A percentile compares a stretch with the other conserved stretches of the same genome.
These are phyloP conservation scores for Chionis minor DNA, from an alignment of 2,113 vertebrate species.

Conservation along the genomic window DNA sequence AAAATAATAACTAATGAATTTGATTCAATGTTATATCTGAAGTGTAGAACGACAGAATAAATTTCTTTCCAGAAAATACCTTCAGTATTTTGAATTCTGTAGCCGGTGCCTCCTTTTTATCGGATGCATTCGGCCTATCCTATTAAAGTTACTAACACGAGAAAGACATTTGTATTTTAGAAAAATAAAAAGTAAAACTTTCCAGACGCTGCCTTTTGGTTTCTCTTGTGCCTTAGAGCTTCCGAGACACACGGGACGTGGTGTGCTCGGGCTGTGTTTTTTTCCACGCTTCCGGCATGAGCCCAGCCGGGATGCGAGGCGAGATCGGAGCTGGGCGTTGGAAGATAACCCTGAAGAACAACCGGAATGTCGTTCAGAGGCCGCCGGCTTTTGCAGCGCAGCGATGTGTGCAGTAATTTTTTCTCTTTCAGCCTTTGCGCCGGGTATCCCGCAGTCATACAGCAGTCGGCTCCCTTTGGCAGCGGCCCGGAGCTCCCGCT, in stretches of 20 bases:
- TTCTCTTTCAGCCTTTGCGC: conserved; percentile 24
- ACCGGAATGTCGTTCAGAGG: not conserved
- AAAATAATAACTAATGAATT: conserved; percentile 54
- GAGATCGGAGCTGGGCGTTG: not conserved
- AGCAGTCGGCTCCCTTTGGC: not conserved
- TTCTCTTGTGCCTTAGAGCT: conserved; percentile 52
- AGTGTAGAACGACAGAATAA: conserved; percentile 50
- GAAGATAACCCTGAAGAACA: not conserved
- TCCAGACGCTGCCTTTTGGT: conserved; percentile 49
- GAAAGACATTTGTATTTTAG: conserved; percentile 61
- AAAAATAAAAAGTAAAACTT: conserved; percentile 65
- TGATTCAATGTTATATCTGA: conserved; percentile 48
- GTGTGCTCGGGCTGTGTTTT: not conserved
- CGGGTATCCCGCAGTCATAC: not conserved
- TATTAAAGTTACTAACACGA: conserved; percentile 48
- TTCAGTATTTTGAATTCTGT: conserved; percentile 70
- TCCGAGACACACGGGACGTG: not conserved
- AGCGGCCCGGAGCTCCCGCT: not conserved
- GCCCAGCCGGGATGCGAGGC: not conserved
- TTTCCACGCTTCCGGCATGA: not conserved
- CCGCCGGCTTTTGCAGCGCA: not conserved
- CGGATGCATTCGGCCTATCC: not conserved
- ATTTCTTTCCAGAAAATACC: conserved; percentile 60
- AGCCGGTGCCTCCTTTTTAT: conserved; percentile 47
- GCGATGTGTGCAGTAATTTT: not conserved